These are phyloP conservation scores for Punctoribates punctum DNA, from an alignment of 2,888 invertebrate genomes.

Conservation along the genomic window DNA sequence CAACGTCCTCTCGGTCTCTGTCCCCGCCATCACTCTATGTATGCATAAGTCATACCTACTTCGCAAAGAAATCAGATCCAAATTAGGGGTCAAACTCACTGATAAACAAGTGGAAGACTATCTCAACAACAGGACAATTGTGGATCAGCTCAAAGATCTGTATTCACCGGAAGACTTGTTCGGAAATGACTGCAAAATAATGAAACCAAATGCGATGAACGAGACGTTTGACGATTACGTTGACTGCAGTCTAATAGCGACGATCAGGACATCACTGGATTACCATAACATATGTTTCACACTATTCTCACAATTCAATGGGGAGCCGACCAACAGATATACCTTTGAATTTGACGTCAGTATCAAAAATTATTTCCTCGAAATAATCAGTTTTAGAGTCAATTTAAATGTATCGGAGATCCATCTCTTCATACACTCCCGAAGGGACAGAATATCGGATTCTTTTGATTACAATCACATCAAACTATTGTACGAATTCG, in stretches of 20 bases:
- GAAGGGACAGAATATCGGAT: not conserved
- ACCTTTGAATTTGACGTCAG: not conserved
- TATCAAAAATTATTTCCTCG: not conserved
- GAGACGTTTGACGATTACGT: not conserved
- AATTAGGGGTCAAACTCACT: not conserved
- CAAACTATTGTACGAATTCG: not conserved
- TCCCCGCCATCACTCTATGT: not conserved
- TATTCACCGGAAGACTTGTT: not conserved
- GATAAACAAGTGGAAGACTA: not conserved
- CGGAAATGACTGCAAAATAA: not conserved
- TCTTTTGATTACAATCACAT: not conserved
- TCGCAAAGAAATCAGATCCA: not conserved
- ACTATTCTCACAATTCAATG: not conserved
- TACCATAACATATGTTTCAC: not conserved
- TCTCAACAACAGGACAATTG: not conserved
- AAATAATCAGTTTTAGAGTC: not conserved
- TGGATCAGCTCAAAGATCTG: not conserved
- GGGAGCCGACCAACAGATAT: not conserved
- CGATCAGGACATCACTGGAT: not conserved
- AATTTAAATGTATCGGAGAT: not conserved
- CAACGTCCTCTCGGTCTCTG: not conserved
- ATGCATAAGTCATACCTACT: not conserved
- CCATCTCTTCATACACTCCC: not conserved
- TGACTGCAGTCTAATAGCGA: not conserved
- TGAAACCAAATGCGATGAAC: not conserved